phyloP scores from a whole-genome alignment of 2,888 invertebrate species.

The Eumacrocentrus americanus region DNA sequence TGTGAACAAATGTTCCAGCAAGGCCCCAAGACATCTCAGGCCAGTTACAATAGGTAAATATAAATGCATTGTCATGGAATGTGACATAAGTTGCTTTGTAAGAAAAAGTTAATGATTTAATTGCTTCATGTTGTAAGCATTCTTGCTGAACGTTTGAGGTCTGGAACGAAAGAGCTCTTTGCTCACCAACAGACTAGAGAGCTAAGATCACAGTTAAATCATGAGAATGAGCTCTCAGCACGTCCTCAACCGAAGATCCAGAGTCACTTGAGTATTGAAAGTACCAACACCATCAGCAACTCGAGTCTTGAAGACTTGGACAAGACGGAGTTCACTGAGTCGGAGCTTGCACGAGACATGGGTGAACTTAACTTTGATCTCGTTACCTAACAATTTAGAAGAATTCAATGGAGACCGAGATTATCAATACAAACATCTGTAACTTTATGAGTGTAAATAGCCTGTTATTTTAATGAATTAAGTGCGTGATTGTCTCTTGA shows the following conservation, averaged over 20 bases:
- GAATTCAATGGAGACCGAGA: too few relatives aligned
- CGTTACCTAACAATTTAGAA: constrained; percentile 40
- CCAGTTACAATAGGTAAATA: constrained; percentile 29
- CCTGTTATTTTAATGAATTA: too few relatives aligned
- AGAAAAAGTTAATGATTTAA: constrained; percentile 4
- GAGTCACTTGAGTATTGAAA: constrained; percentile 64
- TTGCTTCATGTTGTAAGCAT: constrained; percentile 37
- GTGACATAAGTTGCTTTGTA: background rate
- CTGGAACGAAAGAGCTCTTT: constrained; percentile 58
- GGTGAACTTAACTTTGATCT: constrained; percentile 68
- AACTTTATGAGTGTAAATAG: too few relatives aligned
- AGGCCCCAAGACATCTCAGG: constrained; percentile 48
- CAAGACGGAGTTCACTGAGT: constrained; percentile 70
- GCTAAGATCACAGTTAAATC: constrained; percentile 4
- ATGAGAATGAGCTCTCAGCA: constrained; percentile 39
- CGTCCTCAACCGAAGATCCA: constrained; percentile 49
- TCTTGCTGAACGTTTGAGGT: constrained; percentile 46
- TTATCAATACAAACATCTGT: too few relatives aligned
- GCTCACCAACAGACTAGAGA: constrained; percentile 31
- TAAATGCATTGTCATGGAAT: constrained; percentile 5
- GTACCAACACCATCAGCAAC: constrained; percentile 71
- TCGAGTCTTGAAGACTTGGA: constrained; percentile 77
- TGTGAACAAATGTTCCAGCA: constrained; percentile 33
- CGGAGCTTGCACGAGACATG: constrained; percentile 74
- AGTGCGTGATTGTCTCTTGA: too few relatives aligned